These are phyloP conservation scores for Phoenicopterus ruber DNA, from an alignment of 2,113 vertebrate species.

Conservation along the genomic window DNA sequence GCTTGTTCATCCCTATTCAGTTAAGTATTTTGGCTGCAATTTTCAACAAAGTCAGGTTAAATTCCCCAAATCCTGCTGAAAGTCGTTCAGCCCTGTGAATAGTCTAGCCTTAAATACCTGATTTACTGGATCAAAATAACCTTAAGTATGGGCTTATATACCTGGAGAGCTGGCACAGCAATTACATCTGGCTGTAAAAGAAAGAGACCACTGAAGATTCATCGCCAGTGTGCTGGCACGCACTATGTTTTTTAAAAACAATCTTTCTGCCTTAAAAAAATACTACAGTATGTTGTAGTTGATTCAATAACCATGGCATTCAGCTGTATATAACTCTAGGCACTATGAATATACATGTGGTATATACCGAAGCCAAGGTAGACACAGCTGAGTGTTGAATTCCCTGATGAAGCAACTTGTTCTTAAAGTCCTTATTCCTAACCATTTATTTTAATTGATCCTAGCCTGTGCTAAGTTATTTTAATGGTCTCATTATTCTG, in stretches of 20 bases:
- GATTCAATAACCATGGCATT: neutral
- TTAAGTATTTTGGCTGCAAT: neutral
- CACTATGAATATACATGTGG: neutral
- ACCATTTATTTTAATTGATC: conserved; percentile 69
- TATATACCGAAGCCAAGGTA: neutral
- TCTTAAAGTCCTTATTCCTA: conserved; percentile 28
- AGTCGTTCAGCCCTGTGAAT: neutral
- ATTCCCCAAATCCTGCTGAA: neutral
- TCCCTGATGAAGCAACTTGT: conserved; percentile 37
- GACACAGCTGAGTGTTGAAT: neutral
- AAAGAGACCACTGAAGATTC: neutral
- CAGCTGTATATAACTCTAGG: neutral
- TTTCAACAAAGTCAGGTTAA: neutral
- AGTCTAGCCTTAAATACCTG: neutral
- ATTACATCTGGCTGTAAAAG: neutral
- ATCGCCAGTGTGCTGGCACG: neutral
- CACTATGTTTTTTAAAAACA: neutral
- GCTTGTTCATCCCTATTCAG: neutral
- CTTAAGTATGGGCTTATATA: neutral
- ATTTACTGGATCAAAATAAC: conserved; percentile 18
- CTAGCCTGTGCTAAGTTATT: conserved; percentile 37
- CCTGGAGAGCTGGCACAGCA: neutral
- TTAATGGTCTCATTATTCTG: conserved; percentile 66
- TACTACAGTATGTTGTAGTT: neutral
- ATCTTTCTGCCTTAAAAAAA: neutral